Base-by-base conservation (phyloP, 1,140 invertebrate genomes). In the Bradysia coprophila region DNA sequence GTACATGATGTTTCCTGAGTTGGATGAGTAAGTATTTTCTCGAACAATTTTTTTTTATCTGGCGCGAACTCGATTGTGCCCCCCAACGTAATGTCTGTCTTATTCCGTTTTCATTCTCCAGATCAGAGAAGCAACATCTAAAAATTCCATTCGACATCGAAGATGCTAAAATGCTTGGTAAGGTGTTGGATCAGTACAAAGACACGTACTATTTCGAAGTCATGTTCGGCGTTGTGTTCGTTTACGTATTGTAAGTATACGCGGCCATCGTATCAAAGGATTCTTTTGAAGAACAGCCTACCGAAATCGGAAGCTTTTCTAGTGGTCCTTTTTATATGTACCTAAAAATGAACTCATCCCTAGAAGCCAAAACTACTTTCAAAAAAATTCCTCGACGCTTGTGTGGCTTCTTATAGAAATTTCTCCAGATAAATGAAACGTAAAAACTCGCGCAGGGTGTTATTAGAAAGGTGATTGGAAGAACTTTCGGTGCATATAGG, bases 181-280 rank as follows among this genome's bases (percentile, higher is more conserved):
- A 76, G 60, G 76, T 98, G 28, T 67, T 99, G 48, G 82, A 83
- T 59, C 67, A 76, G 50, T 98, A 98, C 59, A 98, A 93, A 65
- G 88, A 94, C 43, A 78, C 83, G 53, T 92, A 98, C 67, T 96
- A 85, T 59, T 76, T 78, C 53, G 77, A 91, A 75, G 94, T 99
- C 40, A 66, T 98, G 50, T 67, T 73, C 38, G 90, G 83, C 51
- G 78, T 95, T 45, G 85, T 92, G 54, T 65, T 89, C 42, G 79
- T 81, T n/a, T 98, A 96, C 62, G 86, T 98, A 64, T 96, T 98
- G 90, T 96, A 94, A 38, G 36, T 38, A 9, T 15, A 9, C 18
- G n/a, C n/a, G n/a, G n/a, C n/a, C n/a, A n/a, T n/a, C n/a, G n/a
- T n/a, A n/a, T n/a, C n/a, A n/a, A n/a, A n/a, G n/a, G n/a, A n/a